phyloP scores from a whole-genome alignment of 2,113 vertebrate genomes.

The Ginglymostoma cirratum region DNA sequence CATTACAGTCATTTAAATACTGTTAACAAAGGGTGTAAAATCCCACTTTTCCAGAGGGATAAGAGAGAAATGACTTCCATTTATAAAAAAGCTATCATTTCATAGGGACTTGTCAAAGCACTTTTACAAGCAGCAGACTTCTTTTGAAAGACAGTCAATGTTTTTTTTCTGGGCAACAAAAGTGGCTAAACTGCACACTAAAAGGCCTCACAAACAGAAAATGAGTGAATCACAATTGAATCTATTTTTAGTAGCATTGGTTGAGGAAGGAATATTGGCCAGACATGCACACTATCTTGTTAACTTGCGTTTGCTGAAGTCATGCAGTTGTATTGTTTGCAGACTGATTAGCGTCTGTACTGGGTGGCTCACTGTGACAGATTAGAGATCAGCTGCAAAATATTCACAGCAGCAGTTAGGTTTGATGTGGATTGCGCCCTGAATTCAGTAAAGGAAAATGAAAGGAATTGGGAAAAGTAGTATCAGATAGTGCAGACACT shows the following conservation, averaged over 20 bases:
- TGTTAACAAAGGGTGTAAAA: background rate
- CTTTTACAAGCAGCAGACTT: background rate
- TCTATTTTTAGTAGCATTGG: background rate
- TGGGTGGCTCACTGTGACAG: background rate
- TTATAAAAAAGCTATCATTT: background rate
- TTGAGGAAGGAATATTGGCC: background rate
- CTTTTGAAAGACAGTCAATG: background rate
- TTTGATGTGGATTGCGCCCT: background rate
- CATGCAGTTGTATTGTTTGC: background rate
- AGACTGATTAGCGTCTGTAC: background rate
- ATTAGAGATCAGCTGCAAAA: background rate
- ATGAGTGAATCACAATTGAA: background rate
- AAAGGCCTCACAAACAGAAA: background rate
- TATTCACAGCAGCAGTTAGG: background rate
- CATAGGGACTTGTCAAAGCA: background rate
- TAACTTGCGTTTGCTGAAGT: background rate
- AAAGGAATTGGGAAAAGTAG: background rate
- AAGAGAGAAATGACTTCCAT: background rate
- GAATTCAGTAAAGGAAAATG: background rate
- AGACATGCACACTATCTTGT: background rate
- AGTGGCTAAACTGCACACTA: background rate
- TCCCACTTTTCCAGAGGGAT: background rate
- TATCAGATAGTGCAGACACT: background rate
- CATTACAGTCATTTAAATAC: background rate
- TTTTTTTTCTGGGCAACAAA: background rate